phyloP scores from a whole-genome alignment of 1,140 invertebrate species.

The Brachionus manjavacas region DNA sequence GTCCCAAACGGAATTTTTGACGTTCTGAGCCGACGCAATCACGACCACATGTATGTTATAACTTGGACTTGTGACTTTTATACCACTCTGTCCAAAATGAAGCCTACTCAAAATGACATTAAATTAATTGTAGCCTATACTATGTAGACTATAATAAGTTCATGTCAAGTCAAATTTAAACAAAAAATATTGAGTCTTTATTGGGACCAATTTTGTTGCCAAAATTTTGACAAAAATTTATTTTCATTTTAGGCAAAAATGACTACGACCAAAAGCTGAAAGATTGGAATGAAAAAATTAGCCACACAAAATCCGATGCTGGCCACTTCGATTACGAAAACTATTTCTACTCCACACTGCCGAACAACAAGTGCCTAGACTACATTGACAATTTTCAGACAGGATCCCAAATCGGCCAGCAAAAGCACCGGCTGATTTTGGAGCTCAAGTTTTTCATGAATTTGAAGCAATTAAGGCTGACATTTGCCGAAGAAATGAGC shows the following conservation, averaged over 20 bases:
- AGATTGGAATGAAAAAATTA: neutral
- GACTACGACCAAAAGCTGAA: neutral
- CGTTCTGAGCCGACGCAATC: no score
- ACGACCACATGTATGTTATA: no score
- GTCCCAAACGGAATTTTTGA: no score
- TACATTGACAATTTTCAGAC: slow-evolving; percentile 16
- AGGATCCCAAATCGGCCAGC: neutral
- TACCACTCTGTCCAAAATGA: neutral
- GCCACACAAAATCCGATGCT: neutral
- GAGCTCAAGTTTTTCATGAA: slow-evolving; percentile 30
- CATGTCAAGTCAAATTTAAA: neutral
- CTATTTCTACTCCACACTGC: neutral
- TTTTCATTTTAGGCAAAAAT: neutral
- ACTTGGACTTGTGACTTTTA: neutral
- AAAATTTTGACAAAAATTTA: neutral
- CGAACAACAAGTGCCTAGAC: neutral
- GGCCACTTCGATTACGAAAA: neutral
- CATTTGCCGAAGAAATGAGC: neutral
- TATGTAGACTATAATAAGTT: neutral
- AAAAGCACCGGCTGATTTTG: neutral
- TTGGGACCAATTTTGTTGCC: neutral
- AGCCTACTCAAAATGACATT: neutral
- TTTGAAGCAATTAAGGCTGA: slow-evolving; percentile 8
- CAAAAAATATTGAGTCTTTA: neutral
- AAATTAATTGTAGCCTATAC: neutral